These are phyloP conservation scores for Tetranychus truncatus DNA, from an alignment of 2,888 invertebrate genomes.

Conservation along the genomic window DNA sequence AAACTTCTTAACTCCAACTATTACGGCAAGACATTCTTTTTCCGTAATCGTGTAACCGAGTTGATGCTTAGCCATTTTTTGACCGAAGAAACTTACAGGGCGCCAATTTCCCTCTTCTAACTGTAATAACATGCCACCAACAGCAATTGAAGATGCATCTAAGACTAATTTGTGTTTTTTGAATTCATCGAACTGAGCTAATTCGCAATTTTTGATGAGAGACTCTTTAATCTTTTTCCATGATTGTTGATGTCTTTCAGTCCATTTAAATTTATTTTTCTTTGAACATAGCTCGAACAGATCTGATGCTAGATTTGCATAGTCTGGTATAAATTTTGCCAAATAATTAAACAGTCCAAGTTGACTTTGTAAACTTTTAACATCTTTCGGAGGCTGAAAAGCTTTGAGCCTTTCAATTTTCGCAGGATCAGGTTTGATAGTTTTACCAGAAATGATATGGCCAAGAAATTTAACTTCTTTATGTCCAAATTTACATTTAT, in stretches of 20 bases:
- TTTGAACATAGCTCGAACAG: neutral
- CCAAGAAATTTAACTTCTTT: neutral
- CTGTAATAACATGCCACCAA: neutral
- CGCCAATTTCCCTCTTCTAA: neutral
- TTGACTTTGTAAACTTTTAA: neutral
- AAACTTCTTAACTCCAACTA: too few species aligned
- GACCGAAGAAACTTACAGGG: too few species aligned
- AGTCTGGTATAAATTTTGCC: neutral
- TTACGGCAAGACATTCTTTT: neutral
- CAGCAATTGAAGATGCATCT: neutral
- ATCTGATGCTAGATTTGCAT: neutral
- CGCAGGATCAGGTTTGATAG: neutral
- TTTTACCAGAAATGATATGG: neutral
- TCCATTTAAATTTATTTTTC: neutral
- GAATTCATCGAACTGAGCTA: neutral
- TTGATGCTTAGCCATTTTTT: slow-evolving; percentile 28
- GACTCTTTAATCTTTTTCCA: neutral
- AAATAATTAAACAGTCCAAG: neutral
- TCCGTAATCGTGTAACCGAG: neutral
- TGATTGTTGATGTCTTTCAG: neutral
- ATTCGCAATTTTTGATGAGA: neutral
- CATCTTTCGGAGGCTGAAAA: neutral
- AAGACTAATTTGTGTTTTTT: neutral
- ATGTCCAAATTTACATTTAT: neutral
- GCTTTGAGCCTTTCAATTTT: neutral